Conservation (phyloP, 2,888 invertebrate species). For the Sarcophaga carnaria region DNA sequence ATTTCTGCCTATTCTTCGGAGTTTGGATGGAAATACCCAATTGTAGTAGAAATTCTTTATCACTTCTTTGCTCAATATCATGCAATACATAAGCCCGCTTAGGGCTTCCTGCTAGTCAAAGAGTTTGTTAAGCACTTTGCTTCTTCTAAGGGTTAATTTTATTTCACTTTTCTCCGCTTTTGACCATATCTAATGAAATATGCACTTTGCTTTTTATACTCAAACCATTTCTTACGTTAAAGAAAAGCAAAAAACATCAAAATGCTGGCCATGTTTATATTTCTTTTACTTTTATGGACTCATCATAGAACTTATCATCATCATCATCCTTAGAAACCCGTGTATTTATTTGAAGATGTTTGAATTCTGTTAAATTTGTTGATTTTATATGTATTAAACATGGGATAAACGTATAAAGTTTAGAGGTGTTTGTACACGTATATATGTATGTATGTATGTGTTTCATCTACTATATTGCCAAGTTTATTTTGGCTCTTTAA, state of each 20-base stretch:
- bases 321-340: neutral
- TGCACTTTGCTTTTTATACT: constrained; percentile 49
- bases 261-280: constrained; percentile 69
- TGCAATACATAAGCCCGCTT: too few species aligned
- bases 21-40: too few species aligned
- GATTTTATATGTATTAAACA: constrained; percentile 29
- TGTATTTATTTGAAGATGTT: constrained; percentile 24
- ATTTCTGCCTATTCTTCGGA: too few species aligned
- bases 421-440: neutral
- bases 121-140: neutral
- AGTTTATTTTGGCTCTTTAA: constrained; percentile 53
- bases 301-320: constrained; percentile 24
- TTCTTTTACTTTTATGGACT: constrained; percentile 58
- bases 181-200: constrained; percentile 54
- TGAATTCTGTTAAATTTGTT: constrained; percentile 32
- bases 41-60: too few species aligned
- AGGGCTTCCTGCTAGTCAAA: neutral
- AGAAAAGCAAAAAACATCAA: constrained; percentile 42
- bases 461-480: constrained; percentile 17
- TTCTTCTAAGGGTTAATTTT: constrained; percentile 21
- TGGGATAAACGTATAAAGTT: neutral
- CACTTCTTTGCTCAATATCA: too few species aligned
- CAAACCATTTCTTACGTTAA: neutral
- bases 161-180: neutral
- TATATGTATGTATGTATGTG: constrained; percentile 14